These are phyloP conservation scores for Quadroppia sp. DNA, from an alignment of 2,888 invertebrate species.

Conservation along the genomic window DNA sequence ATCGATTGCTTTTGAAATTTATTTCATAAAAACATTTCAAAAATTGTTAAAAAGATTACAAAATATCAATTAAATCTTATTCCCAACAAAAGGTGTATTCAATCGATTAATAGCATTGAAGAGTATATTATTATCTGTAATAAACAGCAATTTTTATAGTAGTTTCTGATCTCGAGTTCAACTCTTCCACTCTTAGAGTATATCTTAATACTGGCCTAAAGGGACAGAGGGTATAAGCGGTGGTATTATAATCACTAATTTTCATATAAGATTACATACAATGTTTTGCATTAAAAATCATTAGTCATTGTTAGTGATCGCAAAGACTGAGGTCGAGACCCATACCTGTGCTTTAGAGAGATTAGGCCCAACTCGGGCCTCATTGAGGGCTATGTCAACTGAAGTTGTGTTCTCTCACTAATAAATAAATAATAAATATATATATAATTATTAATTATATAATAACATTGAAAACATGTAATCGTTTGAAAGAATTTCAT, in stretches of 20 bases:
- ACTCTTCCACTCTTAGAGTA: background rate
- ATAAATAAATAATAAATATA: too few species aligned
- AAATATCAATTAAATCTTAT: too few species aligned
- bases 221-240: background rate
- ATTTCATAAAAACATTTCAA: too few species aligned
- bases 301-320: slow-evolving; percentile 4
- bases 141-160: background rate
- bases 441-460: too few species aligned
- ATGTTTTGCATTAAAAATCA: background rate
- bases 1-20: background rate
- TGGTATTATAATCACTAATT: background rate
- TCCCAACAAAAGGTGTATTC: background rate
- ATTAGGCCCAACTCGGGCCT: too few species aligned
- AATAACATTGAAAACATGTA: too few species aligned
- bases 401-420: too few species aligned
- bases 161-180: background rate
- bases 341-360: too few species aligned
- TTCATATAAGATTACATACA: slow-evolving; percentile 8
- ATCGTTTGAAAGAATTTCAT: too few species aligned
- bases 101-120: slow-evolving; percentile 14
- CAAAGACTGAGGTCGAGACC: too few species aligned
- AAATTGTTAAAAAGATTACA: background rate
- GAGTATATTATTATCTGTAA: slow-evolving; percentile 10
- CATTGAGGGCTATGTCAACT: too few species aligned
- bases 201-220: background rate